phyloP scores from a whole-genome alignment of 2,797 vertebrate species.

The Staurois parvus region DNA sequence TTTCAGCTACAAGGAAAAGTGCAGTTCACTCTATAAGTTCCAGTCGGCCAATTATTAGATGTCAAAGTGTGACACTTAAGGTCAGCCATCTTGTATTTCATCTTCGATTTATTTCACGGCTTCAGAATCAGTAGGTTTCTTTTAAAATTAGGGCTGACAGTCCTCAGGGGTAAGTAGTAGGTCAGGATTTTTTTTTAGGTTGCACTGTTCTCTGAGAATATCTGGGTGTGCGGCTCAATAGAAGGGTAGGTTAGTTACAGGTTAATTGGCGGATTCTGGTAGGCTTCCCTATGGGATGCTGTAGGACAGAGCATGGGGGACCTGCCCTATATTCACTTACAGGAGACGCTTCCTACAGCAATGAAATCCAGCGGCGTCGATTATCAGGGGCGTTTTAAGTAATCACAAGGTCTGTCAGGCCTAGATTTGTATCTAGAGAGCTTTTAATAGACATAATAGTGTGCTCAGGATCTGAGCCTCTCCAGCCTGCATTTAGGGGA shows the following conservation, averaged over 20 bases:
- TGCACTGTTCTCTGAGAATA: neutral
- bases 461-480: too few species aligned
- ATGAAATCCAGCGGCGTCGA: neutral
- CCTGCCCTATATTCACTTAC: constrained; percentile 9
- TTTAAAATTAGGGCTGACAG: constrained; percentile 2
- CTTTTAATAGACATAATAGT: neutral
- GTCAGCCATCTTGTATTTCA: neutral
- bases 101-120: constrained; percentile 2
- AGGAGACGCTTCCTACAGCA: neutral
- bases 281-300: neutral
- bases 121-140: neutral
- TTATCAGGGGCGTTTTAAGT: neutral
- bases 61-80: neutral
- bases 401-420: neutral
- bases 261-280: constrained; percentile 34
- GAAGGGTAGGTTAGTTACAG: constrained; percentile 14
- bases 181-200: constrained; percentile 10
- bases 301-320: constrained; percentile 7
- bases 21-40: too few species aligned
- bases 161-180: neutral
- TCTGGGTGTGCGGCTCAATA: neutral
- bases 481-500: too few species aligned
- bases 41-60: neutral
- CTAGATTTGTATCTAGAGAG: neutral
- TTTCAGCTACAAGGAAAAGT: neutral